Conservation (phyloP, 2,113 vertebrate species). For the Takifugu bimaculatus region DNA sequence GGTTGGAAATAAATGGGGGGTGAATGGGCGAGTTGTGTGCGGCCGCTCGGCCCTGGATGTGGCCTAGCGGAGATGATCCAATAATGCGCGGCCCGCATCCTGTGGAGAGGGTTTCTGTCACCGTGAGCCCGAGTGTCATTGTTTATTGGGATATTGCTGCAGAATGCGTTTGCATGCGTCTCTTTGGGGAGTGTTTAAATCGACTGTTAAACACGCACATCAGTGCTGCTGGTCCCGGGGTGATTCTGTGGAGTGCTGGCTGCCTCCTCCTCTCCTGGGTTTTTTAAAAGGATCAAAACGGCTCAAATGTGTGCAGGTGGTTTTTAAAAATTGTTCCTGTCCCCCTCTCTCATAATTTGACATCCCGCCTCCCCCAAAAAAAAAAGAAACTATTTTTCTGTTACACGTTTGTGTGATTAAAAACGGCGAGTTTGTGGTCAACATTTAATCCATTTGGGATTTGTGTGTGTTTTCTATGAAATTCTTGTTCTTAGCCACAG, state of each 20-base stretch:
- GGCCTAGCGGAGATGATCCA: slow-evolving; percentile 49
- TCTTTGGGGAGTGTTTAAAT: slow-evolving; percentile 27
- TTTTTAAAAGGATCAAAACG: neutral
- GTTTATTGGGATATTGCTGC: neutral
- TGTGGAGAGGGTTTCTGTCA: slow-evolving; percentile 29
- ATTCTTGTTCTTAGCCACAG: neutral
- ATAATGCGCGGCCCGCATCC: slow-evolving; percentile 39
- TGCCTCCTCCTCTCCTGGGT: neutral
- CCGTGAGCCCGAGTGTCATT: neutral
- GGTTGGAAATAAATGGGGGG: slow-evolving; percentile 34
- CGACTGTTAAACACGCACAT: slow-evolving; percentile 52
- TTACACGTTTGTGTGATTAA: neutral
- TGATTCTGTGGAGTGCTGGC: neutral
- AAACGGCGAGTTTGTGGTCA: neutral
- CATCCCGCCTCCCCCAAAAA: neutral
- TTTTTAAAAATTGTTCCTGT: too few species aligned
- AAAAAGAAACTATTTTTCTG: neutral
- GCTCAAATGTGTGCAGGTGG: neutral
- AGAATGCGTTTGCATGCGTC: slow-evolving; percentile 13
- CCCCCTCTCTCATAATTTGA: too few species aligned
- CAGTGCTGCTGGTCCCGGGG: slow-evolving; percentile 5
- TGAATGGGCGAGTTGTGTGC: slow-evolving; percentile 47
- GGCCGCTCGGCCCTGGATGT: slow-evolving; percentile 35
- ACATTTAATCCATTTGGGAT: neutral
- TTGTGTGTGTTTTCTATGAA: neutral